Evolutionary conservation across 37 sponge, comb jelly and placozoan genomes (phyloP).

Genomic region (Ephydatia muelleri): DNA sequence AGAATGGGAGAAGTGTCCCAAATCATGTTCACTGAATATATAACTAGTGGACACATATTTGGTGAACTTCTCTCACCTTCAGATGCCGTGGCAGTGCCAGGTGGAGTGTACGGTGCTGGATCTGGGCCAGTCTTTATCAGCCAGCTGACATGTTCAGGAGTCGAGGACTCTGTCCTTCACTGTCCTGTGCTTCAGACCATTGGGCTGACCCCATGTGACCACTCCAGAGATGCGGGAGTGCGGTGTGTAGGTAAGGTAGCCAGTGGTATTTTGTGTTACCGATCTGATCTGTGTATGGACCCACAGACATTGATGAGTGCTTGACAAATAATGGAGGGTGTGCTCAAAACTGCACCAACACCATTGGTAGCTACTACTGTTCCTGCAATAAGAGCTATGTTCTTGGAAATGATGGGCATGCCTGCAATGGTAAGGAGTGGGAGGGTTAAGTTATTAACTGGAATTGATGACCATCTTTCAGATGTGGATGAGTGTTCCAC

Average conservation of each 20-base stretch:
- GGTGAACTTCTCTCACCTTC: not conserved
- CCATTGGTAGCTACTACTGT: conserved; percentile 38
- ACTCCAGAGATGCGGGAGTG: conserved; percentile 30
- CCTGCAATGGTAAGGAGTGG: conserved; percentile 34
- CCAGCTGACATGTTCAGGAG: not conserved
- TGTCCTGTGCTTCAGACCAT: not conserved
- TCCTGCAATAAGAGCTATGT: conserved; percentile 6
- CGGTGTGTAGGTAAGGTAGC: conserved; percentile 35
- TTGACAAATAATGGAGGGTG: conserved; percentile 25
- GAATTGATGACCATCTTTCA: not conserved
- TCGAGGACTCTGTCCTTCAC: conserved; percentile 6
- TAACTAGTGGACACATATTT: too few species aligned
- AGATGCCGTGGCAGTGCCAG: not conserved
- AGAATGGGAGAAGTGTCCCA: too few species aligned
- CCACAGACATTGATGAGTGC: conserved; percentile 56
- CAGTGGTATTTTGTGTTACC: not conserved
- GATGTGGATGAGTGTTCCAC: not conserved
- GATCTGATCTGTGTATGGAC: not conserved
- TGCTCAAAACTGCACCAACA: conserved; percentile 48
- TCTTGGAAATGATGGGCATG: not conserved
- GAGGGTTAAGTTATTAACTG: not conserved
- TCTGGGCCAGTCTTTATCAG: conserved; percentile 14
- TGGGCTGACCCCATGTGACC: conserved; percentile 24
- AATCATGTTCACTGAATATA: too few species aligned
- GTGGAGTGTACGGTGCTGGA: conserved; percentile 15